These are phyloP conservation scores for Fregetta grallaria DNA, from an alignment of 2,113 vertebrate species.

Conservation along the genomic window DNA sequence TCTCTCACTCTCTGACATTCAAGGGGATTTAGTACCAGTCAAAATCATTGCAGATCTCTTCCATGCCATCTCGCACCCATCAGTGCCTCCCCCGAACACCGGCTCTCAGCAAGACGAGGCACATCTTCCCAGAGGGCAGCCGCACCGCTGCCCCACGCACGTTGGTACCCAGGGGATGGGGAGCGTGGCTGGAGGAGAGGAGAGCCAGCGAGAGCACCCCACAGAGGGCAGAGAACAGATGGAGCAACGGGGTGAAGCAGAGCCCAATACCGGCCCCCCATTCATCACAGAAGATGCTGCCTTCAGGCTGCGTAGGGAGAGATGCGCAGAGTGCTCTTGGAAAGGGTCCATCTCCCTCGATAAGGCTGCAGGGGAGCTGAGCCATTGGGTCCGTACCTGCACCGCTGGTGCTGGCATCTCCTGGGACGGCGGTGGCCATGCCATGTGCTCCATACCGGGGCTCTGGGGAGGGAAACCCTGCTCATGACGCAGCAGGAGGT, in stretches of 20 bases:
- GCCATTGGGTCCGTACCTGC: accelerated
- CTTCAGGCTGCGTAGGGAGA: no score
- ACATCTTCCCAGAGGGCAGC: no score
- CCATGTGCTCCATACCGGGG: accelerated
- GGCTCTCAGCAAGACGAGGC: no score
- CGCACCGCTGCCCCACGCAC: accelerated
- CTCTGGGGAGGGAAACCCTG: neutral
- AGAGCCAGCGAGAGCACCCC: neutral
- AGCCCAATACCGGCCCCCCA: neutral
- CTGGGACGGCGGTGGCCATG: neutral
- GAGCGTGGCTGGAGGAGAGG: neutral
- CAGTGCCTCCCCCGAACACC: neutral
- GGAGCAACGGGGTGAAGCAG: neutral
- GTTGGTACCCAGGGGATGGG: neutral
- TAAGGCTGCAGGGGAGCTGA: neutral
- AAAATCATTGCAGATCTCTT: neutral
- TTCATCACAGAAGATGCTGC: neutral
- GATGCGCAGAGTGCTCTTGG: neutral
- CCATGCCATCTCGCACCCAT: neutral
- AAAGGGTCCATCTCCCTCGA: neutral
- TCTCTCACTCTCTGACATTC: neutral
- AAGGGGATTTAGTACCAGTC: neutral
- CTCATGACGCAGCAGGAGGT: neutral
- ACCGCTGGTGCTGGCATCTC: neutral
- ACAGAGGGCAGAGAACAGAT: neutral